A percentile compares a stretch with the other conserved stretches of the same genome.
Conservation (phyloP, 2,797 vertebrate species). For the Salmo trutta region DNA sequence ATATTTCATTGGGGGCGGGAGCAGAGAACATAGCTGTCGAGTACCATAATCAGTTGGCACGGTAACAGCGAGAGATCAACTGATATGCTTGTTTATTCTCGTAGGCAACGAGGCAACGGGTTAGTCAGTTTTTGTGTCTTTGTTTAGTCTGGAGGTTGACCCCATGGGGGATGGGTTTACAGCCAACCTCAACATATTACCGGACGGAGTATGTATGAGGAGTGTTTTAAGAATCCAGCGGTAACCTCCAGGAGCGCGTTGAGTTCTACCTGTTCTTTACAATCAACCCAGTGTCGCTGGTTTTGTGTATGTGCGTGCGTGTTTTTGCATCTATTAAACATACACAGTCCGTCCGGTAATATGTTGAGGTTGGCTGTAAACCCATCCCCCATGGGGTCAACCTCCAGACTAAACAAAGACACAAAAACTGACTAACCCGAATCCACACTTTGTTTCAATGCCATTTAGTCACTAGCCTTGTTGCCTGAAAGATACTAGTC, state of each 20-base stretch:
- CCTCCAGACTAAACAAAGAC: neutral
- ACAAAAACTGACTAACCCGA: neutral
- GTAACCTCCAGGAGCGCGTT: too few relatives aligned
- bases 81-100: neutral
- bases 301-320: neutral
- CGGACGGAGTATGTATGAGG: neutral
- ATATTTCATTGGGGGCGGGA: too few relatives aligned
- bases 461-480: neutral
- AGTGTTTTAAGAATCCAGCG: neutral
- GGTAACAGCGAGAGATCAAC: too few relatives aligned
- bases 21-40: too few relatives aligned
- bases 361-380: neutral
- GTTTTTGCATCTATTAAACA: neutral
- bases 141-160: slow-evolving; percentile 1
- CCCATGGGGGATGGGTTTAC: neutral
- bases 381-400: neutral
- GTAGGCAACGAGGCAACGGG: neutral
- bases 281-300: too few relatives aligned
- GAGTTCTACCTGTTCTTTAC: neutral
- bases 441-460: neutral
- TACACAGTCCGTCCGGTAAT: neutral
- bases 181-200: neutral
- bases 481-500: neutral
- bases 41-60: too few relatives aligned
- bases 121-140: neutral